Evolutionary conservation across 2,113 vertebrate genomes (phyloP), one percentile per base, ranked within the genome.

Genomic region (Fulica atra): DNA sequence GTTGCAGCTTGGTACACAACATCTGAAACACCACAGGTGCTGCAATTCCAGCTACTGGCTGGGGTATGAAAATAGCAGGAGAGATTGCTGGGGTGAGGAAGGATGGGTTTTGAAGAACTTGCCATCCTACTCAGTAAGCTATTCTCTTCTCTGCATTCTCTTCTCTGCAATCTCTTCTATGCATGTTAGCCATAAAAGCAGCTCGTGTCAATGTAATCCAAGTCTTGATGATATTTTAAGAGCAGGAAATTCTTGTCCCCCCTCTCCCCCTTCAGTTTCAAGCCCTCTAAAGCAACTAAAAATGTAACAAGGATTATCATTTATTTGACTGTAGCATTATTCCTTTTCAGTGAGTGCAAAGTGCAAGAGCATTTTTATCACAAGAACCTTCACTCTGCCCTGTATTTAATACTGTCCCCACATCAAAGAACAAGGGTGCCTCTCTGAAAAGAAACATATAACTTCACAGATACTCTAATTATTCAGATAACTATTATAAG

Each of bases 351-450:
- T 25, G 60, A 82, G 65, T 77, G 17, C 13, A 86, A 88, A 81
- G 18, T 46, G 44, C 44, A 6, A 88, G 81, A 86, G 60, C 0
- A 9, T 70, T 93, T 87, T 70, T 66, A 23, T 51, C 63, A 51
- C 18, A 60, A 64, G 60, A 29, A 35, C 24, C 23, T 28, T 63
- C 8, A 35, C 16, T 91, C 72, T 78, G 6, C 7, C 10, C 15
- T 90, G 24, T 29, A 38, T 73, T 77, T 86, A 25, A 40, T 38
- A 25, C 10, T 13, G 16, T 51, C 86, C 18, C 33, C 20, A 71
- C 51, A 83, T n/a, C 1, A 1, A 81, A 86, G 11, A 35, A 28
- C n/a, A 65, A 65, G 8, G 1, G 6, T 3, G 2, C 4, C 5
- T 50, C 7, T 48, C 31, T 44, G 38, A 26, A 61, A 31, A 64